Base-by-base conservation (phyloP, 2,888 invertebrate species). In the Plutella xylostella region DNA sequence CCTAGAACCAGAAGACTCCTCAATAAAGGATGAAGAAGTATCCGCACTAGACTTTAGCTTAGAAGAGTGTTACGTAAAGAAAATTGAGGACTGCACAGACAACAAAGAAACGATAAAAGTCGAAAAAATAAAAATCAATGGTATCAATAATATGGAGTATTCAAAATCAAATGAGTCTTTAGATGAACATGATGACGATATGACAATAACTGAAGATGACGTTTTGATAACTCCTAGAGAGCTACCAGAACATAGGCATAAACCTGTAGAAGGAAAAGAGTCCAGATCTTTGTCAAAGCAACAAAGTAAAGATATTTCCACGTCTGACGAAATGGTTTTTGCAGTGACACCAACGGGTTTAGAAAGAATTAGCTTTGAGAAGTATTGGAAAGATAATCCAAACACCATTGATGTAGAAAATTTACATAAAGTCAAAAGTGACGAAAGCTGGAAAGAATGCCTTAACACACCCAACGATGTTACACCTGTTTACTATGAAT, bases 1-100 rank as follows among this genome's bases (percentile, higher is more conserved):
- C 54, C 72, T 88, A 19, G 88, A 88, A 51, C 87, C 86, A 14
- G 87, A 87, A 56, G 85, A 86, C 45, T 65, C 79, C 4, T 86
- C 86, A 0, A 78, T 84, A n/a, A 82, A 79, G 55, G 84, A 85
- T 17, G 85, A 85, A 25, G 84, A 84, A 42, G 55, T 84, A 21
- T 85, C 85, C 1, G 85, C 72, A 0, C 47, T 83, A 17, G 85
- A 85, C 48, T 58, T 84, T 2, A 85, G 84, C 52, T 68, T 75
- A 9, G 85, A 84, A 45, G 82, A 83, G 21, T 67, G 67, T 45
- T 69, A 66, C 38, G 58, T 56, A 45, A 72, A 71, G 14, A 44
- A 35, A 35, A 20, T 57, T 17, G 54, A 57, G 20, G 61, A 59
- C 22, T 56, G 64, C 28, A 55, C 60, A 21, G 56, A 59, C 12